Conservation (phyloP, 2,797 vertebrate species). For the Malacoraja senta region DNA sequence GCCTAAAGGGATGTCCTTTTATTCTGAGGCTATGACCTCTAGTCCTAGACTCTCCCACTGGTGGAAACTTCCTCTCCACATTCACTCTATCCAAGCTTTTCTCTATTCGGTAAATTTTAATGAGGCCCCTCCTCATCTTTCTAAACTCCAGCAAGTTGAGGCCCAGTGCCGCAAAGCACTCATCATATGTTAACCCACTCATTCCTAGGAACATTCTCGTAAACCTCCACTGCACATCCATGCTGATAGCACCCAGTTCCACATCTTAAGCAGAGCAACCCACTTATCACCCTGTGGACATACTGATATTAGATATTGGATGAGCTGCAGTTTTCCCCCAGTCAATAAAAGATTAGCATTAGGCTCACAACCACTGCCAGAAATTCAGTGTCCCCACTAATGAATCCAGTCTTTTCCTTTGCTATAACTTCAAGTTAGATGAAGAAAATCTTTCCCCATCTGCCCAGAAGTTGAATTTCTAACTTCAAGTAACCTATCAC, state of each 20-base stretch:
- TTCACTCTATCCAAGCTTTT: too few relatives aligned
- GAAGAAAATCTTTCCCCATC: neutral
- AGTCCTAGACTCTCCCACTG: too few relatives aligned
- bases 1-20: too few relatives aligned
- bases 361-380: neutral
- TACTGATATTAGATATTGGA: neutral
- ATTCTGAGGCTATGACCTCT: too few relatives aligned
- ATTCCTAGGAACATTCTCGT: too few relatives aligned
- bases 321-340: neutral
- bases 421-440: neutral
- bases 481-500: neutral
- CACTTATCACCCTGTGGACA: neutral
- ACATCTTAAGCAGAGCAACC: neutral
- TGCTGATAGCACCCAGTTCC: neutral
- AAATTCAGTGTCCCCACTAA: neutral
- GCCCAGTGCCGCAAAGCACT: too few relatives aligned
- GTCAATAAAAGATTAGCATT: neutral
- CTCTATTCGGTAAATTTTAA: too few relatives aligned
- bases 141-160: too few relatives aligned
- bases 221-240: neutral
- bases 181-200: too few relatives aligned
- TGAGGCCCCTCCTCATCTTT: too few relatives aligned
- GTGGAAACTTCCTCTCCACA: too few relatives aligned
- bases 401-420: neutral
- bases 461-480: neutral